Conservation (phyloP, 1,140 invertebrate genomes). For the Diachasma alloeum region DNA sequence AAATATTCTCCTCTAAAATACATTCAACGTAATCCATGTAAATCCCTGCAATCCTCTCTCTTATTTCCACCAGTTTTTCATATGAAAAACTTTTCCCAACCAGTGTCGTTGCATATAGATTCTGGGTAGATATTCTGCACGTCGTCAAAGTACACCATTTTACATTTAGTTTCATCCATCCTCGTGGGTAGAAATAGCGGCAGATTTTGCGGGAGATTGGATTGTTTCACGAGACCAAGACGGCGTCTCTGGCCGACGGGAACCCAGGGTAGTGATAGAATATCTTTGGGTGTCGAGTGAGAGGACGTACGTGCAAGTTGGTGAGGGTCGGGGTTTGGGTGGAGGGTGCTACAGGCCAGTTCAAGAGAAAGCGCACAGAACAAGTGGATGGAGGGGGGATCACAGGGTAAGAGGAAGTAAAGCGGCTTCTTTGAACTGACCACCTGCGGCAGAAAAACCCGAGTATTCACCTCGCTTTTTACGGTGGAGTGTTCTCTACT, state of each 20-base stretch:
- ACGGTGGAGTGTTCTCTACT: not conserved
- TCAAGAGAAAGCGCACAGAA: not conserved
- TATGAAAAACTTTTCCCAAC: not conserved
- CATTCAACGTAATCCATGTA: not conserved
- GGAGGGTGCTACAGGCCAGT: not conserved
- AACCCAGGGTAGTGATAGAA: constrained; percentile 24
- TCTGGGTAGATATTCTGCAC: not conserved
- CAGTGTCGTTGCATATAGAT: not conserved
- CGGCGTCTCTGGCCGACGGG: not conserved
- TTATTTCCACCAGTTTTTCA: not conserved
- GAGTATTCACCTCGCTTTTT: not conserved
- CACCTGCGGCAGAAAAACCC: constrained; percentile 31
- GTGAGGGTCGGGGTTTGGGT: not conserved
- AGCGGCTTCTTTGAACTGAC: constrained; percentile 34
- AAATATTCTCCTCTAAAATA: not conserved
- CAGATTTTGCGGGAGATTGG: constrained; percentile 34
- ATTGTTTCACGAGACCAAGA: constrained; percentile 19
- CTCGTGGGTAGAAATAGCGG: constrained; percentile 10
- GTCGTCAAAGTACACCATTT: not conserved
- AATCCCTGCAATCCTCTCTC: not conserved
- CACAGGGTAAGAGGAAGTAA: constrained; percentile 21
- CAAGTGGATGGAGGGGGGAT: not conserved
- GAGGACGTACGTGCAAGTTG: constrained; percentile 16
- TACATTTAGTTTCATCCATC: not conserved
- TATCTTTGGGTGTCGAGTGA: constrained; percentile 32